Percentiles rank a stretch among this genome's conserved stretches.
Evolutionary conservation across 2,888 invertebrate species (phyloP).

Genomic region (Drosophila borealis): DNA sequence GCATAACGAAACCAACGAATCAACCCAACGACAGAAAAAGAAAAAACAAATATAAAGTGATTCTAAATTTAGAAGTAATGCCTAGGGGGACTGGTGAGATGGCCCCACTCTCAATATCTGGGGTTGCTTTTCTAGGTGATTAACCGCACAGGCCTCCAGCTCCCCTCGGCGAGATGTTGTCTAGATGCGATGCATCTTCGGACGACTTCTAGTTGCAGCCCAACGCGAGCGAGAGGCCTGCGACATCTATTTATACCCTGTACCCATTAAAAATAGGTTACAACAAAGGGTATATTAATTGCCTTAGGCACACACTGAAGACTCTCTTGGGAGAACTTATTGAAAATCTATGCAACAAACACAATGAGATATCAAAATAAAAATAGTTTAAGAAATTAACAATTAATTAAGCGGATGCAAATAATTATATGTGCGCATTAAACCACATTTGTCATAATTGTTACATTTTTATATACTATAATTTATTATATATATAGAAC

Average conservation of each 20-base stretch:
- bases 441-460: too few relatives aligned
- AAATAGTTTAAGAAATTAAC: too few relatives aligned
- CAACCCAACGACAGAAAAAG: slow-evolving; percentile 10
- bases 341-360: too few relatives aligned
- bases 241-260: slow-evolving; percentile 65
- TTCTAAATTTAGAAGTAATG: slow-evolving; percentile 72
- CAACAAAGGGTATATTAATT: not conserved
- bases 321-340: not conserved
- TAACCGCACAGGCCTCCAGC: slow-evolving; percentile 63
- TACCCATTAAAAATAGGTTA: not conserved
- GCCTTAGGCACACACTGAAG: not conserved
- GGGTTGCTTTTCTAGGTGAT: slow-evolving; percentile 63
- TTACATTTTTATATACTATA: too few relatives aligned
- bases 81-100: slow-evolving; percentile 37
- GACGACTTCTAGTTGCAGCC: slow-evolving; percentile 66
- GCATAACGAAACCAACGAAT: slow-evolving; percentile 10
- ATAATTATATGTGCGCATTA: too few relatives aligned
- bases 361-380: too few relatives aligned
- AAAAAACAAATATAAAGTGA: slow-evolving; percentile 65
- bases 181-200: slow-evolving; percentile 14
- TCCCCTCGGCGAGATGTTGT: slow-evolving; percentile 5
- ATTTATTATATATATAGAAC: too few relatives aligned
- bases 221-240: slow-evolving; percentile 39
- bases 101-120: slow-evolving; percentile 29
- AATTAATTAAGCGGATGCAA: too few relatives aligned